A percentile compares a stretch with the other conserved stretches of the same genome.
phyloP scores from a whole-genome alignment of 92 coral and sea anemone genomes.

The Chrysogorgia sp. region DNA sequence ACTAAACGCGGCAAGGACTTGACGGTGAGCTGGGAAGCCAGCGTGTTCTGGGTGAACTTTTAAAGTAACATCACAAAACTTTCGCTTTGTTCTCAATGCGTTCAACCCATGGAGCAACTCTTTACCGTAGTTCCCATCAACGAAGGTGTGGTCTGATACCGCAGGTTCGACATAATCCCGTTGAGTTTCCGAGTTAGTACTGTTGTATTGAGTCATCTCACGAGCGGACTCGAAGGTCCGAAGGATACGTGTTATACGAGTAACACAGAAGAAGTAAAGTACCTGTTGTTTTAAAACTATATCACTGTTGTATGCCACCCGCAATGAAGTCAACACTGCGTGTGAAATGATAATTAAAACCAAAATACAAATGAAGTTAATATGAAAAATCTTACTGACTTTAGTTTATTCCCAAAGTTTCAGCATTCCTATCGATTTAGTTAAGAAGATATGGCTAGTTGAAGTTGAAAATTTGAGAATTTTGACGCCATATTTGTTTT shows the following conservation, averaged over 20 bases:
- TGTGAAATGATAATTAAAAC: too few species aligned
- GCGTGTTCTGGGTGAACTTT: constrained; percentile 45
- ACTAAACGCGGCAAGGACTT: constrained; percentile 74
- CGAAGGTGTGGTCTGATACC: constrained; percentile 65
- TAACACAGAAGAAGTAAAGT: constrained; percentile 2
- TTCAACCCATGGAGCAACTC: constrained; percentile 69
- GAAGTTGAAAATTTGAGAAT: too few species aligned
- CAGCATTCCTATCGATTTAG: too few species aligned
- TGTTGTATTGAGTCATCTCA: background rate
- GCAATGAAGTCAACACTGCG: too few species aligned
- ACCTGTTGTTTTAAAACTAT: background rate
- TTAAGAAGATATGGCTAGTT: too few species aligned
- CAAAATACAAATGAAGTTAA: too few species aligned
- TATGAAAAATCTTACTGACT: too few species aligned
- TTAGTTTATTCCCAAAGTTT: too few species aligned
- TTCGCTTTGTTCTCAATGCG: constrained; percentile 58
- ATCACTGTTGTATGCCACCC: background rate
- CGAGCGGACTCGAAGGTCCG: background rate
- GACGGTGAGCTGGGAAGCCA: constrained; percentile 75
- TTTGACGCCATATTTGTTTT: too few species aligned
- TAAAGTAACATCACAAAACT: constrained; percentile 79
- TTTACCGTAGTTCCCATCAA: constrained; percentile 61
- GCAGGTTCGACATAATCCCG: background rate
- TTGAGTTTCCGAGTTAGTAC: background rate
- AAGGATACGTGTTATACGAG: background rate